Percentiles rank a stretch among this genome's conserved stretches.
Conservation (phyloP, 2,888 invertebrate genomes). For the Deilephila elpenor region DNA sequence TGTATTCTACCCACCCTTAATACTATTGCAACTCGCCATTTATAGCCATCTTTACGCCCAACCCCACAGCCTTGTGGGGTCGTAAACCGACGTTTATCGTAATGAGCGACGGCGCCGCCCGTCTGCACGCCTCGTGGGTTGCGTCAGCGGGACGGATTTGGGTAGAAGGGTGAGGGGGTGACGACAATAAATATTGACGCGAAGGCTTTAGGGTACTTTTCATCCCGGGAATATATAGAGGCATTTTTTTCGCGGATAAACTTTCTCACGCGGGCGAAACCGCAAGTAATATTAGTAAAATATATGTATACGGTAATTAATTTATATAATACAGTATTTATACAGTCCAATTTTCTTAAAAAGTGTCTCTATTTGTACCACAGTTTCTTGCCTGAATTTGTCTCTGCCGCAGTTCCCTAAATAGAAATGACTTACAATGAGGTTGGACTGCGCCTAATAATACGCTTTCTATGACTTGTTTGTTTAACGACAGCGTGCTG, state of each 20-base stretch:
- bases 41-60: too few relatives aligned
- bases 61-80: background rate
- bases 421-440: constrained; percentile 16
- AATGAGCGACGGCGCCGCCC: constrained; percentile 8
- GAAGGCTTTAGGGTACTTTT: too few relatives aligned
- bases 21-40: too few relatives aligned
- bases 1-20: too few relatives aligned
- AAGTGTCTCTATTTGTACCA: background rate
- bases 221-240: too few relatives aligned
- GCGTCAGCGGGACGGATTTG: constrained; percentile 14
- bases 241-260: too few relatives aligned
- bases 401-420: background rate
- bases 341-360: too few relatives aligned
- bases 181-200: background rate
- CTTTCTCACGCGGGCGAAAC: too few relatives aligned
- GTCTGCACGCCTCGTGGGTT: background rate
- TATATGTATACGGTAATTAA: too few relatives aligned
- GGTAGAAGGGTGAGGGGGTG: background rate
- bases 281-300: too few relatives aligned
- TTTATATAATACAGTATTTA: too few relatives aligned
- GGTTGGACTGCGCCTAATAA: background rate
- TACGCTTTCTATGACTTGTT: background rate
- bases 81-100: background rate
- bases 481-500: too few relatives aligned
- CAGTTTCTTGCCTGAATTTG: background rate